Conservation (phyloP, 2,797 vertebrate genomes). For the Cossypha niveicapilla region DNA sequence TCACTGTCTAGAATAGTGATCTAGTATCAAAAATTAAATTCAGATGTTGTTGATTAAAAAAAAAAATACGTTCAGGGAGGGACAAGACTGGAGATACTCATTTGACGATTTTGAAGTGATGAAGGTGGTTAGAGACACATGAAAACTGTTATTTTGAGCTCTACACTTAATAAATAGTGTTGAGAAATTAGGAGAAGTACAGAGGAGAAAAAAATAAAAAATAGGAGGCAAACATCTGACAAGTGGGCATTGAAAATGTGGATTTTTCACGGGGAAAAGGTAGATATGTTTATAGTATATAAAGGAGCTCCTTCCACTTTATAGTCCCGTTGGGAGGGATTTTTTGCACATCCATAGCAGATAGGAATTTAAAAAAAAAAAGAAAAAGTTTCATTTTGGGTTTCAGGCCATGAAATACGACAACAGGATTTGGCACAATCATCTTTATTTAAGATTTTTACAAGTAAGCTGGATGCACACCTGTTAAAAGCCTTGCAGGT, state of each 20-base stretch:
- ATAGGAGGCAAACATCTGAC: neutral
- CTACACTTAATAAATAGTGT: neutral
- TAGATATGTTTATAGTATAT: neutral
- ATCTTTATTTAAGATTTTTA: neutral
- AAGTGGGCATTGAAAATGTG: rapidly evolving
- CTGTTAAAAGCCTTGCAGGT: neutral
- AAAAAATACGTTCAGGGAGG: neutral
- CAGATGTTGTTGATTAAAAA: neutral
- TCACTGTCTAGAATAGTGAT: neutral
- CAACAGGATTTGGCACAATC: neutral
- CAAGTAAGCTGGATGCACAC: neutral
- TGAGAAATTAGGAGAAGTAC: neutral
- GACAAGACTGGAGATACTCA: neutral
- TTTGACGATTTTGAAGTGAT: neutral
- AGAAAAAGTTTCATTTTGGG: neutral
- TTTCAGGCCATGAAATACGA: neutral
- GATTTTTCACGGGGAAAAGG: neutral
- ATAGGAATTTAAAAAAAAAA: neutral
- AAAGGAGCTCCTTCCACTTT: neutral
- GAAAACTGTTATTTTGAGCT: neutral
- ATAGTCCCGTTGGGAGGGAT: neutral
- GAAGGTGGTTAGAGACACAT: rapidly evolving
- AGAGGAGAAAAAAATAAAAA: neutral
- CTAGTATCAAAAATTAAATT: neutral
- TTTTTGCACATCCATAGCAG: neutral